These are phyloP conservation scores for Metaphire vulgaris DNA, from an alignment of 1,140 invertebrate genomes.

Conservation along the genomic window DNA sequence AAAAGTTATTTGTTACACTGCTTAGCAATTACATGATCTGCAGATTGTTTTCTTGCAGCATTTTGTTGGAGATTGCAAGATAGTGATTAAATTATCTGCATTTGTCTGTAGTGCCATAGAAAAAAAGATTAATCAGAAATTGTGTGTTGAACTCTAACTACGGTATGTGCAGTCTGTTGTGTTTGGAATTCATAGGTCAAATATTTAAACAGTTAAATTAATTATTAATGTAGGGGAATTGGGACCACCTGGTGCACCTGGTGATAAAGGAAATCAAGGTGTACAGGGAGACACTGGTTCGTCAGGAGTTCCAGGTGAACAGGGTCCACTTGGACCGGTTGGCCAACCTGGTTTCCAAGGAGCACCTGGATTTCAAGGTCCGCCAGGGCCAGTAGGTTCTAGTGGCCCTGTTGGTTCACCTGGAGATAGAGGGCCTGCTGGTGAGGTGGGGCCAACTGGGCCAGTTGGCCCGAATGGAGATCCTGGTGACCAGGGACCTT, in stretches of 20 bases:
- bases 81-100: too few species aligned
- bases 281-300: conserved; percentile 1
- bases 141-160: too few species aligned
- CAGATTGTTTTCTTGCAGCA: too few species aligned
- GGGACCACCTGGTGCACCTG: neutral
- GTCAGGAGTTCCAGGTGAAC: conserved; percentile 8
- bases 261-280: neutral
- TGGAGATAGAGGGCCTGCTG: conserved; percentile 5
- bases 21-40: too few species aligned
- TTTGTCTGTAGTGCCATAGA: too few species aligned
- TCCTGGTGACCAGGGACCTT: conserved; percentile 1
- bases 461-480: conserved; percentile 2
- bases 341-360: conserved; percentile 1
- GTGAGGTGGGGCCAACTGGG: neutral
- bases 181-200: neutral
- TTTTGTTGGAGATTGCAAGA: too few species aligned
- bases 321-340: conserved; percentile 12
- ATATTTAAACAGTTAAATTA: too few species aligned
- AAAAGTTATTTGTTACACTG: too few species aligned
- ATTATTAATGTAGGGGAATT: too few species aligned
- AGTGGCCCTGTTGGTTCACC: neutral
- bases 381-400: neutral
- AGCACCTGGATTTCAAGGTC: neutral
- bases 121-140: too few species aligned
- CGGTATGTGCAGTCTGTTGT: neutral